Percentiles rank a stretch among this genome's conserved stretches.
Evolutionary conservation across 2,113 vertebrate species (phyloP).

Genomic region (Daubentonia madagascariensis): DNA sequence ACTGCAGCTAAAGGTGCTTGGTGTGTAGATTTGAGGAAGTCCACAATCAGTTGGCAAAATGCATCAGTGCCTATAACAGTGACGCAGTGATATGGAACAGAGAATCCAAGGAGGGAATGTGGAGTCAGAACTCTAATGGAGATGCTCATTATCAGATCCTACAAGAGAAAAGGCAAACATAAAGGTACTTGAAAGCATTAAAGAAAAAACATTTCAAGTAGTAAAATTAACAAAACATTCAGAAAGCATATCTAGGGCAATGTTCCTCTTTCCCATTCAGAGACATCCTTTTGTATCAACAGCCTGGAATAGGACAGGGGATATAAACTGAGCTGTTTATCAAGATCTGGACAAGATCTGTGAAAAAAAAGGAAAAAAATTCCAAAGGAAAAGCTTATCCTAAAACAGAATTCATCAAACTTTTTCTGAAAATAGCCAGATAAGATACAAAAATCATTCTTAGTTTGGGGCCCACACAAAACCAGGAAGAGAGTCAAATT

Average conservation of each 20-base stretch:
- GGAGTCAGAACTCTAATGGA: neutral
- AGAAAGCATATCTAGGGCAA: neutral
- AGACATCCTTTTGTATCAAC: neutral
- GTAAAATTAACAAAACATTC: neutral
- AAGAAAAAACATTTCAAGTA: neutral
- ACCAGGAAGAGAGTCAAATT: neutral
- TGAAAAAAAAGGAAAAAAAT: neutral
- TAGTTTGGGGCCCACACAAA: neutral
- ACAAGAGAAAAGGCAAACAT: neutral
- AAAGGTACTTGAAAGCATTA: neutral
- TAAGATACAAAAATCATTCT: neutral
- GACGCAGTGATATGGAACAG: accelerated
- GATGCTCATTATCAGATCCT: neutral
- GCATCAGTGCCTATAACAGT: too few relatives aligned
- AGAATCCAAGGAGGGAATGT: neutral
- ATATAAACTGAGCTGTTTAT: neutral
- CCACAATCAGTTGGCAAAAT: neutral
- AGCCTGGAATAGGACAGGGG: neutral
- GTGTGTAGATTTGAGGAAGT: neutral
- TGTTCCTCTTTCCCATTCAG: neutral
- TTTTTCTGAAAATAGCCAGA: neutral
- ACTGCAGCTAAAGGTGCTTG: neutral
- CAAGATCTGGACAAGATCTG: neutral
- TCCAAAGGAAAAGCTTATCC: neutral
- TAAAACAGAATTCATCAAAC: neutral